phyloP scores from a whole-genome alignment of 2,888 invertebrate genomes.

The Eristalinus aeneus region DNA sequence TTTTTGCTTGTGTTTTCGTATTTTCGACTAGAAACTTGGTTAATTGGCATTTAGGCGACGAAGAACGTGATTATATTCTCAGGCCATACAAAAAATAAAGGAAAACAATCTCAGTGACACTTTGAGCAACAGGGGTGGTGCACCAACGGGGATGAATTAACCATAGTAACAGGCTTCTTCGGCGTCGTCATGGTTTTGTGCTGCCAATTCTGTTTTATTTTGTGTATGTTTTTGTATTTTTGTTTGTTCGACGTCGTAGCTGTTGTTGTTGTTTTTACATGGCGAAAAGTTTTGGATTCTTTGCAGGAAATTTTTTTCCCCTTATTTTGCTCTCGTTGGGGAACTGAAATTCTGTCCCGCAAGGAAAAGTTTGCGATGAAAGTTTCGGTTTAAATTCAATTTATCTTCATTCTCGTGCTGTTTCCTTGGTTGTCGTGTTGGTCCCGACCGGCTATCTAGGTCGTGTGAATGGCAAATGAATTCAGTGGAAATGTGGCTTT shows the following conservation, averaged over 20 bases:
- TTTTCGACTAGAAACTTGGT: constrained; percentile 3
- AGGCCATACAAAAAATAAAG: background rate
- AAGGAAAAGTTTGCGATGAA: background rate
- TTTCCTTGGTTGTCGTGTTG: background rate
- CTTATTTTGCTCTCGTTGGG: background rate
- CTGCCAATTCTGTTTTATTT: background rate
- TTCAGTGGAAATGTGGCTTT: background rate
- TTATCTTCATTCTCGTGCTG: background rate
- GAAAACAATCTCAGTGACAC: background rate
- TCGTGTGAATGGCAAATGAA: background rate
- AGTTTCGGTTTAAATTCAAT: background rate
- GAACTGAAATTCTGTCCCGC: background rate
- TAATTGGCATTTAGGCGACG: constrained; percentile 17
- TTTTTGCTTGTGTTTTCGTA: background rate
- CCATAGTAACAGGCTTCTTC: constrained; percentile 9
- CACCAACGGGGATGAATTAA: background rate
- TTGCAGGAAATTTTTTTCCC: background rate
- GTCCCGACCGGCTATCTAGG: background rate
- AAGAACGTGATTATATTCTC: constrained; percentile 6
- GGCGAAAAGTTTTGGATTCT: background rate
- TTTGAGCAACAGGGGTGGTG: background rate
- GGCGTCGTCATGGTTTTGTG: constrained; percentile 1
- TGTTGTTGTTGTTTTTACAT: background rate
- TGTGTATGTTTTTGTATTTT: background rate
- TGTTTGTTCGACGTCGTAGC: background rate